A percentile compares a stretch with the other conserved stretches of the same genome.
These are phyloP conservation scores for Enoplosus armatus DNA, from an alignment of 2,797 vertebrate genomes.

Conservation along the genomic window DNA sequence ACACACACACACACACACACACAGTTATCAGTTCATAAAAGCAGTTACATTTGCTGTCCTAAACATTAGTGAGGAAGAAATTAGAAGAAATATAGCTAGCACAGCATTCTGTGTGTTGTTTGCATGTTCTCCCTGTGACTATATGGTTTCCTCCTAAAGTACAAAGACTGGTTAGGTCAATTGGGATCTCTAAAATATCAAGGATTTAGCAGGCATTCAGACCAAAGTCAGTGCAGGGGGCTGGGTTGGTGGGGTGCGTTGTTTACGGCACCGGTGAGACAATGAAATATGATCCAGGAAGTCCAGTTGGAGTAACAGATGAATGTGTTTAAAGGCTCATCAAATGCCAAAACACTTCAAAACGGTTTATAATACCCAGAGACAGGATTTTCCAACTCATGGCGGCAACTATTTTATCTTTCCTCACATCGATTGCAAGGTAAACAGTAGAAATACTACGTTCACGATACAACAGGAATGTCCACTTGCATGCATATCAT, in stretches of 20 bases:
- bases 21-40: slow-evolving; percentile 5
- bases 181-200: too few species aligned
- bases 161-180: too few species aligned
- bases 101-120: neutral
- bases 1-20: neutral
- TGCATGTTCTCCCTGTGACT: neutral
- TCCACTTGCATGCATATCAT: neutral
- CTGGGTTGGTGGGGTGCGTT: neutral
- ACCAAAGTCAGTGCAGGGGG: too few species aligned
- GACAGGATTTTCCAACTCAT: neutral
- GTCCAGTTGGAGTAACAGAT: neutral
- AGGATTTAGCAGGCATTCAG: too few species aligned
- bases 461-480: neutral
- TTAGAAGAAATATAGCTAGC: neutral
- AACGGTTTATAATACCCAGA: neutral
- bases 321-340: neutral
- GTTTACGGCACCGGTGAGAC: neutral
- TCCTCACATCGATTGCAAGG: neutral
- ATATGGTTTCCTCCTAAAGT: too few species aligned
- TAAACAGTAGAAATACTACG: neutral
- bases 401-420: neutral
- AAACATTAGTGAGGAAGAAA: slow-evolving; percentile 1
- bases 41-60: slow-evolving; percentile 9
- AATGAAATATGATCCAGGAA: neutral
- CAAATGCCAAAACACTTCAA: neutral